phyloP scores from a whole-genome alignment of 2,797 vertebrate species.

The Thamnophis elegans region DNA sequence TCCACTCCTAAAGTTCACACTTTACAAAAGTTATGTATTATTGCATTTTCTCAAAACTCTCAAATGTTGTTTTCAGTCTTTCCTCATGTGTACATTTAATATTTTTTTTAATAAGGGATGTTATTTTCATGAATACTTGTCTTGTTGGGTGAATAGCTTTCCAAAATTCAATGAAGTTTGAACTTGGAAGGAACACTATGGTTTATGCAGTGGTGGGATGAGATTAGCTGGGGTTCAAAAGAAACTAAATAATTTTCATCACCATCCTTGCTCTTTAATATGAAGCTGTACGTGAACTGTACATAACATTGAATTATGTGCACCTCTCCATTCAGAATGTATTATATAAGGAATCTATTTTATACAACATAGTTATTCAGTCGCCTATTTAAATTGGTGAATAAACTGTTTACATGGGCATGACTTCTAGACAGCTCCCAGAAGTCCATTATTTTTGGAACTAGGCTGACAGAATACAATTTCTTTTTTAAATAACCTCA shows the following conservation, averaged over 20 bases:
- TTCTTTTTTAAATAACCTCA: background rate
- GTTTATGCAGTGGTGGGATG: background rate
- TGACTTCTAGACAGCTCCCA: background rate
- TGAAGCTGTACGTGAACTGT: background rate
- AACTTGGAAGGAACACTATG: background rate
- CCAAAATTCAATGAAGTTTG: background rate
- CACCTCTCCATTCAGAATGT: background rate
- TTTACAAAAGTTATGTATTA: background rate
- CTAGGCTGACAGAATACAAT: background rate
- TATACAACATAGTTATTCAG: background rate
- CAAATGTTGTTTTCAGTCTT: background rate
- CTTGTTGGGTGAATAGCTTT: background rate
- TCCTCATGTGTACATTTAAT: background rate
- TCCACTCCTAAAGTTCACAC: background rate
- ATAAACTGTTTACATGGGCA: background rate
- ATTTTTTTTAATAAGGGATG: background rate
- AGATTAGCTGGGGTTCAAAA: background rate
- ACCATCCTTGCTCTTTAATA: background rate
- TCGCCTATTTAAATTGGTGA: background rate
- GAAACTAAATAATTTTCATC: background rate
- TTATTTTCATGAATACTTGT: background rate
- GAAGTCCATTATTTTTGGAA: background rate
- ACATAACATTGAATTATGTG: background rate
- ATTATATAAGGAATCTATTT: background rate
- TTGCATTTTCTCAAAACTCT: background rate